These are phyloP conservation scores for Miichthys miiuy DNA, from an alignment of 2,797 vertebrate genomes.

Conservation along the genomic window DNA sequence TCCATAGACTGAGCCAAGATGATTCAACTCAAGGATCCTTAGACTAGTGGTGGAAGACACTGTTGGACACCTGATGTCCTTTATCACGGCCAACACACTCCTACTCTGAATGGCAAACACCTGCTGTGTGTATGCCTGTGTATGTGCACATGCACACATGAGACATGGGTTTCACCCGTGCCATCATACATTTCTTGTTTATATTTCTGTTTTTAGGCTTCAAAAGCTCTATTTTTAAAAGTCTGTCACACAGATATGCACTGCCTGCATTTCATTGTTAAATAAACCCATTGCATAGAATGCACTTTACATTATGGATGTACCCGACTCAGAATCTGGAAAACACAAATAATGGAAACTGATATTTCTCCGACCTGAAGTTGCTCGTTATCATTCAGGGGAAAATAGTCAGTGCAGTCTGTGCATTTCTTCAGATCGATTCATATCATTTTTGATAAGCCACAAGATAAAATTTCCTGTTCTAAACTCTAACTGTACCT, in stretches of 20 bases:
- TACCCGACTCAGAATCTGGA: too few relatives aligned
- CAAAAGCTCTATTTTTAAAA: background rate
- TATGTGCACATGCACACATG: background rate
- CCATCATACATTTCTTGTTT: background rate
- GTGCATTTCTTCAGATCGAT: too few relatives aligned
- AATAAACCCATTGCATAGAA: background rate
- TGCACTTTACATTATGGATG: background rate
- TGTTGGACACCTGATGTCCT: conserved; percentile 47
- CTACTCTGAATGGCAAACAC: conserved; percentile 45
- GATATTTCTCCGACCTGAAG: too few relatives aligned
- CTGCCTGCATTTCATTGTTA: background rate
- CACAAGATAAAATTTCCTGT: too few relatives aligned
- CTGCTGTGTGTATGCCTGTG: background rate
- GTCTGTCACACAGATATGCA: background rate
- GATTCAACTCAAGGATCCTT: conserved; percentile 48
- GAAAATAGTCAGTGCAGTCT: too few relatives aligned
- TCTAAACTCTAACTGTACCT: too few relatives aligned
- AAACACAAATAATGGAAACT: too few relatives aligned
- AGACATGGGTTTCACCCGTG: background rate
- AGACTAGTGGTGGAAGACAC: conserved; percentile 35
- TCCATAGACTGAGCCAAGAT: conserved; percentile 21
- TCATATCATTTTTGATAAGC: too few relatives aligned
- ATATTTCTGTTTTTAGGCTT: background rate
- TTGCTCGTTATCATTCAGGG: too few relatives aligned
- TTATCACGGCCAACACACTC: conserved; percentile 47